A percentile compares a stretch with the other conserved stretches of the same genome.
Evolutionary conservation across 2,797 vertebrate genomes (phyloP).

Genomic region (Dromococcyx pavoninus): DNA sequence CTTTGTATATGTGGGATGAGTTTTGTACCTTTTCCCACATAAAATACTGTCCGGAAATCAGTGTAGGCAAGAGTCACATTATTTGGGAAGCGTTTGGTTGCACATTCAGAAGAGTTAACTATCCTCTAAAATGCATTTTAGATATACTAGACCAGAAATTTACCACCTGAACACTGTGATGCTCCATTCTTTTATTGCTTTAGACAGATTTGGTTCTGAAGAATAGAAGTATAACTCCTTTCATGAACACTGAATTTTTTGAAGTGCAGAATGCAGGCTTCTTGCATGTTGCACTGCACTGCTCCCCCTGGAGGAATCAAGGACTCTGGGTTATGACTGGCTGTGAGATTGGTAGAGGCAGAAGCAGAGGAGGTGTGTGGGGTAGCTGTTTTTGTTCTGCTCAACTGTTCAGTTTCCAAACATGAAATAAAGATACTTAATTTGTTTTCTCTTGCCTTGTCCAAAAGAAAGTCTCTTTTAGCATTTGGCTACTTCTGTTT

Average conservation of each 20-base stretch:
- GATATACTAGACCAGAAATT: not conserved
- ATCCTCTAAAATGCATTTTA: not conserved
- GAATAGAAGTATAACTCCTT: not conserved
- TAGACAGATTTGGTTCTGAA: not conserved
- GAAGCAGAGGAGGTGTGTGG: not conserved
- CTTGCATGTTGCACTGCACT: not conserved
- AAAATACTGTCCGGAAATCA: not conserved
- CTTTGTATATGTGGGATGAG: not conserved
- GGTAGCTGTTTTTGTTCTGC: not conserved
- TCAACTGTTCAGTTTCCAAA: not conserved
- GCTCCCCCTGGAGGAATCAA: not conserved
- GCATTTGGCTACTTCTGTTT: not conserved
- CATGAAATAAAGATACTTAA: not conserved
- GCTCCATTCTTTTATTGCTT: not conserved
- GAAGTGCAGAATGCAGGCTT: not conserved
- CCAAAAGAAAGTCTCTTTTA: not conserved
- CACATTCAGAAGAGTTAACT: not conserved
- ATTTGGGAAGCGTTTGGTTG: not conserved
- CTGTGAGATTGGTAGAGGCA: not conserved
- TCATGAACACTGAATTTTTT: not conserved
- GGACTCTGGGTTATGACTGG: not conserved
- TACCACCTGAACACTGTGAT: not conserved
- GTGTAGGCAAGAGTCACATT: not conserved
- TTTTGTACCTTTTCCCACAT: not conserved
- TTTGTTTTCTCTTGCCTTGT: not conserved